Conservation (phyloP, 53 echinoderm and acorn worm species). For the Henricia sp. region DNA sequence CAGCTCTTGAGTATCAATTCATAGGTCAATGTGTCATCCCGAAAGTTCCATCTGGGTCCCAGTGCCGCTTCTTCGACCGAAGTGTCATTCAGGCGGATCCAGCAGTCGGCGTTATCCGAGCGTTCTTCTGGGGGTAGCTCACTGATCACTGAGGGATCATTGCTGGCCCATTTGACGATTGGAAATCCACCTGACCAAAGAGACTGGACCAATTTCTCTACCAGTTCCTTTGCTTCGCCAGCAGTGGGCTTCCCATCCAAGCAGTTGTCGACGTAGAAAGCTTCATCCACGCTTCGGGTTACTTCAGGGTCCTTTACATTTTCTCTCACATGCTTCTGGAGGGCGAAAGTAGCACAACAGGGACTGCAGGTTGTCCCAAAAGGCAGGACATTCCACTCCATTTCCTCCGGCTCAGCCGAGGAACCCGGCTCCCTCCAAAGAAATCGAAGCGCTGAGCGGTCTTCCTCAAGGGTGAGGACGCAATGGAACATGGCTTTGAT, state of each 20-base stretch:
- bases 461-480: not conserved
- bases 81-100: conserved; percentile 20
- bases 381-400: conserved; percentile 46
- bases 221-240: conserved; percentile 14
- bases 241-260: conserved; percentile 23
- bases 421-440: conserved; percentile 25
- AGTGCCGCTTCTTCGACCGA: not conserved
- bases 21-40: not conserved
- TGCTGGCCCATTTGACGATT: conserved; percentile 18
- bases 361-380: conserved; percentile 60
- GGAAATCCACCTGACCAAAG: not conserved
- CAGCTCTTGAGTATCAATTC: not conserved
- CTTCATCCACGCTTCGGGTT: not conserved
- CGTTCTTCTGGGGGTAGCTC: conserved; percentile 12
- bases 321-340: conserved; percentile 42
- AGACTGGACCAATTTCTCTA: conserved; percentile 17
- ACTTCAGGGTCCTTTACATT: not conserved
- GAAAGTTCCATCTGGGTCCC: conserved; percentile 18
- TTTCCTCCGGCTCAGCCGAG: not conserved
- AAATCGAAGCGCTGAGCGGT: conserved; percentile 15
- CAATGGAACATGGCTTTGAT: conserved; percentile 23
- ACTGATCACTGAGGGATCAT: conserved; percentile 2
- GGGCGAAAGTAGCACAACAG: too few species aligned
- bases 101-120: conserved; percentile 3
- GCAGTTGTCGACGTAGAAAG: conserved; percentile 1